phyloP scores from a whole-genome alignment of 2,888 invertebrate species.

The Artemia sinica region DNA sequence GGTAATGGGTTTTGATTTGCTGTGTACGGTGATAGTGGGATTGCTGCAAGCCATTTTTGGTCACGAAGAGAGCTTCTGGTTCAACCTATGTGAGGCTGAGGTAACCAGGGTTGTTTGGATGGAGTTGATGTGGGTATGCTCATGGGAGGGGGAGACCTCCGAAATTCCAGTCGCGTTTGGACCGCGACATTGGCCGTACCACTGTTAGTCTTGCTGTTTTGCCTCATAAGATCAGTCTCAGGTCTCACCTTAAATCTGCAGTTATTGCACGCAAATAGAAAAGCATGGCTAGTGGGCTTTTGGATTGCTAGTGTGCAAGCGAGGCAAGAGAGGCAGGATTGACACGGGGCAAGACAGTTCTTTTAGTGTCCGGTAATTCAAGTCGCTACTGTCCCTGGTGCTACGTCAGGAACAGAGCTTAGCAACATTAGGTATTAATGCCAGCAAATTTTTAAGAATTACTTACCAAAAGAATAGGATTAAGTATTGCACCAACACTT shows the following conservation, averaged over 20 bases:
- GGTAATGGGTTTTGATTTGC: no score
- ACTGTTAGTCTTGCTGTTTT: background rate
- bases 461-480: background rate
- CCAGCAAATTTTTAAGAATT: background rate
- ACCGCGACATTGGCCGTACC: constrained; percentile 2
- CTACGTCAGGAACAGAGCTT: background rate
- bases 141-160: background rate
- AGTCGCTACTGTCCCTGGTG: background rate
- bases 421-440: background rate
- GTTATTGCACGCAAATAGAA: constrained; percentile 1
- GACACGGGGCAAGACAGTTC: background rate
- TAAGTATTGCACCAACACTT: background rate
- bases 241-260: no score
- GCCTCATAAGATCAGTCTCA: background rate
- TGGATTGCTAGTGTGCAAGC: background rate
- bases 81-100: background rate
- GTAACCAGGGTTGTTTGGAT: background rate
- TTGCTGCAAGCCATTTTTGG: background rate
- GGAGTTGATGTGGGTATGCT: background rate
- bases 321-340: background rate
- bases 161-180: background rate
- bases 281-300: background rate
- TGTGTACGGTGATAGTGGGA: background rate
- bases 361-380: background rate
- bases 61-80: background rate